These are phyloP conservation scores for zebrafish (Danio rerio) DNA, from an alignment of 2,113 vertebrate species.

Conservation along the genomic window GRCz12tu NC_133186.1:38613501-38614000, in stretches of 20 bases:
- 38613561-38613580: constrained; percentile 90
- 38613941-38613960: not conserved
- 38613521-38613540: not conserved
- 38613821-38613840: constrained; percentile 31
- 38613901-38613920: constrained; percentile 38
- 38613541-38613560: constrained; percentile 76
- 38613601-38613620: constrained; percentile 96
- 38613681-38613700: constrained; percentile 1
- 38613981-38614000: constrained; percentile 24
- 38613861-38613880: not conserved
- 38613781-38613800: not conserved
- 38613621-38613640: constrained; percentile 77
- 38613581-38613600: constrained; percentile 94
- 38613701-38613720: too few relatives aligned
- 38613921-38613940: constrained; percentile 28
- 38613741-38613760: too few relatives aligned
- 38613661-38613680: constrained; percentile 1
- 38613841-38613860: constrained; percentile 16
- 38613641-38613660: not conserved
- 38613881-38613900: constrained; percentile 50
- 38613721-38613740: too few relatives aligned
- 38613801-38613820: constrained; percentile 35
- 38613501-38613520: not conserved
- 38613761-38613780: not conserved
- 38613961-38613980: not conserved